These are phyloP conservation scores for Galemys pyrenaicus DNA, from an alignment of 2,113 vertebrate genomes.

Conservation along the genomic window DNA sequence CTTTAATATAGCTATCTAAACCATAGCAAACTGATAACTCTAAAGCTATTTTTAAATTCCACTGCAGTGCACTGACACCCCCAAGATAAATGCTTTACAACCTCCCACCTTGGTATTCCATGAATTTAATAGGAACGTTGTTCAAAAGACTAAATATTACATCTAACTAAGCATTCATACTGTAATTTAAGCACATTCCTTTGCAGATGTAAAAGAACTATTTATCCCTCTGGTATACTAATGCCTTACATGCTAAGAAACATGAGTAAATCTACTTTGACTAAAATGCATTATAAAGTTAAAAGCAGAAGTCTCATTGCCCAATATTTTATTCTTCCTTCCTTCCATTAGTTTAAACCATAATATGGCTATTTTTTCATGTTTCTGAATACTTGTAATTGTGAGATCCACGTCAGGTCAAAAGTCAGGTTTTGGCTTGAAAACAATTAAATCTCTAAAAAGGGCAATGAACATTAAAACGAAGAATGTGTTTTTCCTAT, in stretches of 20 bases:
- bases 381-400: neutral
- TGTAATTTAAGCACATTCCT: neutral
- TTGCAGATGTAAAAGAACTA: neutral
- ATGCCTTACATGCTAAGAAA: neutral
- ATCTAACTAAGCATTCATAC: neutral
- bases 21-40: neutral
- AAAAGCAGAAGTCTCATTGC: neutral
- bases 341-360: neutral
- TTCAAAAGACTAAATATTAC: neutral
- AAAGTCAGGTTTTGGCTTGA: neutral
- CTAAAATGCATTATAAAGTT: neutral
- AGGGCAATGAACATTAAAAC: neutral
- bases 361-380: neutral
- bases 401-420: neutral
- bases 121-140: neutral
- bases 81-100: neutral
- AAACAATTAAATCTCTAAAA: neutral
- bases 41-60: neutral
- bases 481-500: neutral
- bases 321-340: neutral
- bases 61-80: neutral
- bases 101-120: neutral
- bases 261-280: neutral
- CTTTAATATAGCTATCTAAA: neutral
- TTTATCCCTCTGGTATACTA: neutral